Evolutionary conservation across 2,888 invertebrate species (phyloP), one percentile per base, ranked within the genome.

Genomic region (Aplocera efformata): DNA sequence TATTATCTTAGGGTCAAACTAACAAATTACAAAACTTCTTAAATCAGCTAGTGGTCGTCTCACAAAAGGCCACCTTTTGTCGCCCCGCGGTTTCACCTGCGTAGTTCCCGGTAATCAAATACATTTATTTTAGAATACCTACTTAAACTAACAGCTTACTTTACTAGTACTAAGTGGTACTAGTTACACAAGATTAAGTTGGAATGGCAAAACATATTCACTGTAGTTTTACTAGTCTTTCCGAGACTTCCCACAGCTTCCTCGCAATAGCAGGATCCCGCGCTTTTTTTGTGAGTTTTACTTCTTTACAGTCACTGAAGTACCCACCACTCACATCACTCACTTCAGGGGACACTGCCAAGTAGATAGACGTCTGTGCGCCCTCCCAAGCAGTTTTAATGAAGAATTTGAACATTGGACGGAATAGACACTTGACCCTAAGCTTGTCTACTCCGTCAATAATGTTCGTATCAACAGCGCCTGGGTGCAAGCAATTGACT

Each of bases 401-500:
- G 30, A 74, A 59, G 7, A 50, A 68, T 54, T 0, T 93, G 92
- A 60, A 95, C 41, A 8, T 42, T 24, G 22, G 39, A 10, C 29
- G 25, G n/a, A 33, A 38, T 79, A 91, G 32, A 51, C 72, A 40
- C 44, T 51, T 60, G 0, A 60, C 20, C 22, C 61, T 51, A 4
- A 32, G 20, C 3, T 48, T 32, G 32, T 66, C 27, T 7, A 90
- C 90, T 28, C 91, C 61, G 3, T 69, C 56, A 0, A 38, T 20
- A 3, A 50, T 50, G 1, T 26, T 35, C 1, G 93, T 93, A 56
- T 91, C 90, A 22, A 95, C 56, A 3, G 41, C 32, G 10, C 96
- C 96, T 0, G 96, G 96, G 80, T 96, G 95, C 34, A 96, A 79
- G 57, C 92, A 92, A 67, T 96, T 95, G 0, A 90, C 93, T 0